A percentile compares a stretch with the other conserved stretches of the same genome.
These are phyloP conservation scores for Genyomyrus donnyi DNA, from an alignment of 2,113 vertebrate genomes.

Conservation along the genomic window DNA sequence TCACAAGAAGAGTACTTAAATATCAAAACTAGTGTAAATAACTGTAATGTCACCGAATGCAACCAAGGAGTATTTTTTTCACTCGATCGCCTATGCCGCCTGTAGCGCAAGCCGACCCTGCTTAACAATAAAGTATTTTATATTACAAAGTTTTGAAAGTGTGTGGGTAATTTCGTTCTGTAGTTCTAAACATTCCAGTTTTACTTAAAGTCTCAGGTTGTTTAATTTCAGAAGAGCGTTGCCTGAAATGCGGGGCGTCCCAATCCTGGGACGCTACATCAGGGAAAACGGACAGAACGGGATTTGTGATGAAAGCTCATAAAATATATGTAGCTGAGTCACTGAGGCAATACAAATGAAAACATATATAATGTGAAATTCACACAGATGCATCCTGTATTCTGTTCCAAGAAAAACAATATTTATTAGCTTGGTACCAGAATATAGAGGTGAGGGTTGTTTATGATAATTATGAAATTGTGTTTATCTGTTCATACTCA, in stretches of 20 bases:
- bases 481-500: neutral
- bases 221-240: neutral
- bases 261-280: neutral
- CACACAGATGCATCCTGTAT: neutral
- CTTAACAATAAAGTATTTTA: neutral
- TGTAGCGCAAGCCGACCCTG: neutral
- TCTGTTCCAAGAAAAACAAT: neutral
- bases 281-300: neutral
- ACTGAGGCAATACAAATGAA: neutral
- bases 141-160: neutral
- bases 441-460: neutral
- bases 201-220: neutral
- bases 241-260: neutral
- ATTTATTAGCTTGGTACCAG: neutral
- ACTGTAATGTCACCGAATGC: neutral
- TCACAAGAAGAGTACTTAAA: neutral
- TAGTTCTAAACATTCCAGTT: neutral
- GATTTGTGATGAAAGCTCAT: neutral
- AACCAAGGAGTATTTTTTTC: neutral
- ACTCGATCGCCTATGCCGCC: neutral
- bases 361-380: neutral
- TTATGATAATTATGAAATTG: neutral
- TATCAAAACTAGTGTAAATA: neutral
- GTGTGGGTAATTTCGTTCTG: neutral
- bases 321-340: neutral